Base-by-base conservation (phyloP, 2,113 vertebrate genomes). In the Cyprinodon brontotheroides region DNA sequence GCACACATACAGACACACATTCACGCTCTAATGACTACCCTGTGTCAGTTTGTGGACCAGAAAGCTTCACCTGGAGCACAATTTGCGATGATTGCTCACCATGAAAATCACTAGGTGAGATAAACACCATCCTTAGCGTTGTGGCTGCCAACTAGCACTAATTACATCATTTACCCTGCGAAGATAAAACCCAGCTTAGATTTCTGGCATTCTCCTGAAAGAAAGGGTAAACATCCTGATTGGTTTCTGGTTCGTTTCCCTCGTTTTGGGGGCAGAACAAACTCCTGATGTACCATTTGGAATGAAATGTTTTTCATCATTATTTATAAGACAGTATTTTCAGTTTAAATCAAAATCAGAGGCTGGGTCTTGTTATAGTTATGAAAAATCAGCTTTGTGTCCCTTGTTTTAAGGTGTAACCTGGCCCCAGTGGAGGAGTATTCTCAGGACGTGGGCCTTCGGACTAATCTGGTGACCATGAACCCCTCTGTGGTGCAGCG, bases 401-500 rank as follows among this genome's bases (percentile, higher is more conserved):
- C 5, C 2, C 12, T 63, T 45, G 53, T 61, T 65, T 70, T 1
- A 75, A 99, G 98, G 89, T 99, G 98, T 89, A 99, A 99, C 76
- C 92, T 99, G 88, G 98, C 98, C 17, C 98, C 98, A 0, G 97
- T 99, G 79, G 96, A 97, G 86, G 96, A 97, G 63, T 99, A 94
- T 68, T 93, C 93, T 0, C 88, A 43, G 75, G 97, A 99, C 0
- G 98, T 99, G 73, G 98, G 98, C 10, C 80, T 84, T 77, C 95
- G 95, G 85, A 98, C 96, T 0, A 95, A 96, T 87, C 89, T 99
- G 89, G 97, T 99, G 88, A 99, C 98, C 0, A 98, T 99, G 98
- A 99, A 99, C 90, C 98, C 98, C 0, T 99, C 98, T 0, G 97
- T 99, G 90, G 96, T 99, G 82, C 97, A 98, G 76, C 94, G 98